These are phyloP conservation scores for Gracilinanus agilis DNA, from an alignment of 2,113 vertebrate genomes.

Conservation along the genomic window DNA sequence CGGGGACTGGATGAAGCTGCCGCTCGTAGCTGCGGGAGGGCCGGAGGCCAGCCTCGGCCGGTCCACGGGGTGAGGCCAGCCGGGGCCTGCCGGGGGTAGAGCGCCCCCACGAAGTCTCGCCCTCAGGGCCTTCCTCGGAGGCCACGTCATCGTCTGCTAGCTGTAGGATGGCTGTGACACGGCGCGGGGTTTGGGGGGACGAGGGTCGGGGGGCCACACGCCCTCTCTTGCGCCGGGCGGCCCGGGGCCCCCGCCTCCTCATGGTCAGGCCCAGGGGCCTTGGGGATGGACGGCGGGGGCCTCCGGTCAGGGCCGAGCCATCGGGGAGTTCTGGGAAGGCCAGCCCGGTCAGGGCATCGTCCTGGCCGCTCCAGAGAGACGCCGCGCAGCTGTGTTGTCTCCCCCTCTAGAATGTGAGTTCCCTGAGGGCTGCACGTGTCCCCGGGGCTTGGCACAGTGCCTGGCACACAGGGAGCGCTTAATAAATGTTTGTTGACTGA, in stretches of 20 bases:
- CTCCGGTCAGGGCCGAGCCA: background rate
- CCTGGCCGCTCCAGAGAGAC: too few species aligned
- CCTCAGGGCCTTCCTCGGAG: background rate
- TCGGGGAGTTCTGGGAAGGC: too few species aligned
- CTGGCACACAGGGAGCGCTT: background rate
- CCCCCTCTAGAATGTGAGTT: background rate
- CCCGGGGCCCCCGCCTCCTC: too few species aligned
- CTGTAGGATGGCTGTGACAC: too few species aligned
- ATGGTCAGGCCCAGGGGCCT: background rate
- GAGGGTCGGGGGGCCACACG: too few species aligned
- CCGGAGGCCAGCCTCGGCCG: too few species aligned
- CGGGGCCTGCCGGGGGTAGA: background rate
- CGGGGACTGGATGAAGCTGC: background rate
- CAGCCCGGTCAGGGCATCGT: too few species aligned
- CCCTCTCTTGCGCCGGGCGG: background rate
- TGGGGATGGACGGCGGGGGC: background rate
- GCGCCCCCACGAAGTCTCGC: too few species aligned
- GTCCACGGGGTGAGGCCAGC: too few species aligned
- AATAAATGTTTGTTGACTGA: slow-evolving; percentile 6
- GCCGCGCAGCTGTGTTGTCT: too few species aligned
- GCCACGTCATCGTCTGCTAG: too few species aligned
- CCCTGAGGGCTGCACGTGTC: background rate
- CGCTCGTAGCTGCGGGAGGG: background rate
- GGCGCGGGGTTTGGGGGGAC: too few species aligned
- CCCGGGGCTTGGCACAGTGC: background rate